Conservation (phyloP, 2,797 vertebrate species). For the Pelodytes ibericus region DNA sequence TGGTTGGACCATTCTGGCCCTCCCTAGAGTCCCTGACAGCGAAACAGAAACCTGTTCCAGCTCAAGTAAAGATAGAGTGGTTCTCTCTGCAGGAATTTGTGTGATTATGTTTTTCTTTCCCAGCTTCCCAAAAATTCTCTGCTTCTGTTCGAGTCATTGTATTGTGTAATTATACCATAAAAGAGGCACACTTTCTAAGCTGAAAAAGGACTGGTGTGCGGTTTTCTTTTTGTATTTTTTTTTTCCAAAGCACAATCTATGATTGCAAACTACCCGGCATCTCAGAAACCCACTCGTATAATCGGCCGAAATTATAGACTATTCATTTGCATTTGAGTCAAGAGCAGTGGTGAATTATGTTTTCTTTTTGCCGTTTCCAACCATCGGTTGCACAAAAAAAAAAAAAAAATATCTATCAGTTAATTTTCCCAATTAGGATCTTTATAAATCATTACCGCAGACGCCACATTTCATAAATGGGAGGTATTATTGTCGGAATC, state of each 20-base stretch:
- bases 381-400: neutral
- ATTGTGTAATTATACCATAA: neutral
- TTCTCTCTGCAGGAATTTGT: neutral
- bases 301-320: constrained; percentile 3
- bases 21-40: too few relatives aligned
- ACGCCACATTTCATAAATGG: too few relatives aligned
- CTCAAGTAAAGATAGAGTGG: neutral
- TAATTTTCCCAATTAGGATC: constrained; percentile 16
- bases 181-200: neutral
- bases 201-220: neutral
- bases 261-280: constrained; percentile 18
- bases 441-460: neutral
- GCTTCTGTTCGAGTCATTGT: neutral
- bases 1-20: too few relatives aligned
- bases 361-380: constrained; percentile 8
- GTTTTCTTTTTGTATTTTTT: neutral
- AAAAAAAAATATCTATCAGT: neutral
- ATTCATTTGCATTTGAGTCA: constrained; percentile 4
- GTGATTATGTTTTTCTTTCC: neutral
- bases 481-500: too few relatives aligned
- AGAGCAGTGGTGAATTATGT: neutral
- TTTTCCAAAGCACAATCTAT: neutral
- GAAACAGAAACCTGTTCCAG: too few relatives aligned
- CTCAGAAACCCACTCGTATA: constrained; percentile 7
- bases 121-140: neutral